phyloP scores from a whole-genome alignment of 2,113 vertebrate genomes.

The Protobothrops mucrosquamatus region DNA sequence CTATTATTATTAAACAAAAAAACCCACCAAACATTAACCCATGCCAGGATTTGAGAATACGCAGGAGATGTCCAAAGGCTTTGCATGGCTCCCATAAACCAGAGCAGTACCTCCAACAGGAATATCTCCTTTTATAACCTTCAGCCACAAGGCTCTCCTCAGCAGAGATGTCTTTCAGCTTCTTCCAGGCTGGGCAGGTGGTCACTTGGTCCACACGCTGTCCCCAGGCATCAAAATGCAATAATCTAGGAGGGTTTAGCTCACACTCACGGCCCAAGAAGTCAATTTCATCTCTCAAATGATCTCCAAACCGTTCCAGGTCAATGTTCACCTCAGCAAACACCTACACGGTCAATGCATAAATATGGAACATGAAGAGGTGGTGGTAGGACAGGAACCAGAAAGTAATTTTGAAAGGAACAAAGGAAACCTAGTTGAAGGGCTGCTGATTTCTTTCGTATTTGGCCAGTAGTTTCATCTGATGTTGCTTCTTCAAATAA shows the following conservation, averaged over 20 bases:
- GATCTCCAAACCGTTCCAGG: conserved; percentile 73
- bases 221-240: conserved; percentile 74
- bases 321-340: conserved; percentile 59
- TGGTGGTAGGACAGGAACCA: background rate
- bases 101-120: conserved; percentile 74
- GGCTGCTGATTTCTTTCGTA: background rate
- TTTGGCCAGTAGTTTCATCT: background rate
- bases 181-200: conserved; percentile 75
- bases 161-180: conserved; percentile 76
- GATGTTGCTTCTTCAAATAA: background rate
- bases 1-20: background rate
- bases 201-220: conserved; percentile 71
- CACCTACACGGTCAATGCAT: conserved; percentile 45
- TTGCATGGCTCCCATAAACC: background rate
- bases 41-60: background rate
- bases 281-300: conserved; percentile 65
- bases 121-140: conserved; percentile 74
- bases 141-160: conserved; percentile 76
- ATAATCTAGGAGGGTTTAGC: conserved; percentile 69
- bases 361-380: background rate
- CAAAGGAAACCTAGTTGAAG: background rate
- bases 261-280: conserved; percentile 75
- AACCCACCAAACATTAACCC: background rate
- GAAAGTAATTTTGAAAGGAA: background rate
- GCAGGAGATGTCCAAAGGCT: background rate